Conservation (phyloP, 2,113 vertebrate species). For the Smithornis capensis region DNA sequence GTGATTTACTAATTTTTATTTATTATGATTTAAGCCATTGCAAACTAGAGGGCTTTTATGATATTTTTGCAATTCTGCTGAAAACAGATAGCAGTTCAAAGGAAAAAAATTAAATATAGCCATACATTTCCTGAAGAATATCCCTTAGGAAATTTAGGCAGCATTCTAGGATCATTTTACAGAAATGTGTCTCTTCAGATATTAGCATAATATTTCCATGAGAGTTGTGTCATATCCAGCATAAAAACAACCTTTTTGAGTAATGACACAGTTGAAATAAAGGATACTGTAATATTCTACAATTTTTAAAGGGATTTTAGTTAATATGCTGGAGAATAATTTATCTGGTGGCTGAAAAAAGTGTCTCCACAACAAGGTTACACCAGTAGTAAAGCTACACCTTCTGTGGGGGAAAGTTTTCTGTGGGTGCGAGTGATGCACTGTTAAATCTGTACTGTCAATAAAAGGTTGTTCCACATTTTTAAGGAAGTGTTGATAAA, state of each 20-base stretch:
- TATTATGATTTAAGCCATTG: background rate
- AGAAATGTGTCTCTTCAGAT: background rate
- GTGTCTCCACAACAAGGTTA: background rate
- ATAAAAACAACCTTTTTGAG: background rate
- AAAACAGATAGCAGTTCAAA: background rate
- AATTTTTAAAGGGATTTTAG: background rate
- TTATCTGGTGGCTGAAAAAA: background rate
- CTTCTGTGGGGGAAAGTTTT: background rate
- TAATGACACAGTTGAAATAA: background rate
- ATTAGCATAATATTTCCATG: background rate
- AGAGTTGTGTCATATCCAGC: background rate
- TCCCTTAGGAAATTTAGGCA: background rate
- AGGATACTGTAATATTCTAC: background rate
- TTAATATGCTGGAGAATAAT: background rate
- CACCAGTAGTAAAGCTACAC: background rate
- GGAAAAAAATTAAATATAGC: background rate
- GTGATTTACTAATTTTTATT: background rate
- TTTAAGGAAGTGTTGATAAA: background rate
- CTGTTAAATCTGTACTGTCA: background rate
- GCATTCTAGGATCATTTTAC: background rate
- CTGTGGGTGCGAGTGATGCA: no score
- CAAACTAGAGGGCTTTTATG: background rate
- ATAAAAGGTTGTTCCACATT: fast-evolving
- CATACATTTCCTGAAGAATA: background rate
- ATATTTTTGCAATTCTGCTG: background rate